A percentile compares a stretch with the other conserved stretches of the same genome.
Evolutionary conservation across 2,888 invertebrate species (phyloP).

Genomic region (Parthenolecanium corni): DNA sequence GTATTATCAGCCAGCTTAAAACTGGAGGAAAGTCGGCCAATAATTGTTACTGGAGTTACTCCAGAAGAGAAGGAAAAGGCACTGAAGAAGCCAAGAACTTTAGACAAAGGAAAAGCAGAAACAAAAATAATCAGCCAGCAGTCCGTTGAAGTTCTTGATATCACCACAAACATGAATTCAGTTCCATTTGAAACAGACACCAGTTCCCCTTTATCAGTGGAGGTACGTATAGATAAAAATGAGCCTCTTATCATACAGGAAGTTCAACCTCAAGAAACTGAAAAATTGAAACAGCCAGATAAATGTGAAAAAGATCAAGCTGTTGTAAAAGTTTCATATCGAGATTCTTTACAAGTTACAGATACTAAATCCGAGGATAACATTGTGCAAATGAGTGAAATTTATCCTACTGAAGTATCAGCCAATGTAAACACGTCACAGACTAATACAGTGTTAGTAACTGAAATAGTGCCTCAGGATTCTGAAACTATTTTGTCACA

Average conservation of each 20-base stretch:
- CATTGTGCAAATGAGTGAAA: no score
- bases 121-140: constrained; percentile 2
- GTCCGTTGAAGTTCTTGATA: constrained; percentile 5
- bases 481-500: constrained; percentile 31
- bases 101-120: not conserved
- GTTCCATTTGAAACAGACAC: constrained; percentile 5
- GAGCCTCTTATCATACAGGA: constrained; percentile 36
- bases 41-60: not conserved
- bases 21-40: constrained; percentile 4
- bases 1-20: not conserved
- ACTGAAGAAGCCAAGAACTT: not conserved
- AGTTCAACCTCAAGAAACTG: not conserved
- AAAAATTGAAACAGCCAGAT: not conserved
- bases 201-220: no score
- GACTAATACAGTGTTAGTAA: constrained; percentile 36
- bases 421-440: not conserved
- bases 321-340: no score
- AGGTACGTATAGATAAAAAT: constrained; percentile 29
- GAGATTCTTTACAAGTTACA: no score
- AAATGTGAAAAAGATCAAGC: no score
- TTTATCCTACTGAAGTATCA: no score
- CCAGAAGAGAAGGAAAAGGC: constrained; percentile 5
- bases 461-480: constrained; percentile 36
- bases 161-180: not conserved
- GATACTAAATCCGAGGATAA: no score